These are phyloP conservation scores for Rambutsinella grinnellia DNA, from an alignment of 2,888 invertebrate species.

Conservation along the genomic window DNA sequence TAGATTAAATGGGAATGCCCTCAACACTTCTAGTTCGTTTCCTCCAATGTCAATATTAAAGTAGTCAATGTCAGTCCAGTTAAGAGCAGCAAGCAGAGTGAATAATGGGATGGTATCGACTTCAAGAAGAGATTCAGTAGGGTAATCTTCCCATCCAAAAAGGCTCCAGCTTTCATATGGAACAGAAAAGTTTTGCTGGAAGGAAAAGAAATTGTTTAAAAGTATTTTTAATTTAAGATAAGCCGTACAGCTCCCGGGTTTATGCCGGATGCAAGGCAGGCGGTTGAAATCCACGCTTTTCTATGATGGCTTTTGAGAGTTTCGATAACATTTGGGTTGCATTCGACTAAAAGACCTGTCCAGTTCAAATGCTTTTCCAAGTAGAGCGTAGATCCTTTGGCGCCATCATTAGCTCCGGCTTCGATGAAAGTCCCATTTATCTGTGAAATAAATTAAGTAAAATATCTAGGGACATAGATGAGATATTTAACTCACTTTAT, in stretches of 20 bases:
- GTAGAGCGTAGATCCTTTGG: conserved; percentile 14
- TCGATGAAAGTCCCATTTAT: conserved; percentile 29
- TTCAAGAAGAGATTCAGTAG: background rate
- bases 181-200: conserved; percentile 6
- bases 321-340: conserved; percentile 37
- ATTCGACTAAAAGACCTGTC: conserved; percentile 37
- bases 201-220: no score
- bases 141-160: background rate
- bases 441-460: no score
- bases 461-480: no score
- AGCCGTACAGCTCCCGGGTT: conserved; percentile 9
- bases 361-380: conserved; percentile 34
- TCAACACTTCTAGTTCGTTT: conserved; percentile 1
- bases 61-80: conserved; percentile 1
- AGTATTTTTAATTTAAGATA: no score
- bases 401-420: no score
- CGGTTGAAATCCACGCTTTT: conserved; percentile 44
- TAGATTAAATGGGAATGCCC: conserved; percentile 13
- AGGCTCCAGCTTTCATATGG: background rate
- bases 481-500: no score
- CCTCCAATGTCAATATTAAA: conserved; percentile 19
- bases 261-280: conserved; percentile 11
- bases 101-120: conserved; percentile 7
- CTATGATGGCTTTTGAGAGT: conserved; percentile 16
- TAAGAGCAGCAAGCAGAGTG: conserved; percentile 2